Conservation (phyloP, 2,888 invertebrate species). For the Philonicus albiceps region DNA sequence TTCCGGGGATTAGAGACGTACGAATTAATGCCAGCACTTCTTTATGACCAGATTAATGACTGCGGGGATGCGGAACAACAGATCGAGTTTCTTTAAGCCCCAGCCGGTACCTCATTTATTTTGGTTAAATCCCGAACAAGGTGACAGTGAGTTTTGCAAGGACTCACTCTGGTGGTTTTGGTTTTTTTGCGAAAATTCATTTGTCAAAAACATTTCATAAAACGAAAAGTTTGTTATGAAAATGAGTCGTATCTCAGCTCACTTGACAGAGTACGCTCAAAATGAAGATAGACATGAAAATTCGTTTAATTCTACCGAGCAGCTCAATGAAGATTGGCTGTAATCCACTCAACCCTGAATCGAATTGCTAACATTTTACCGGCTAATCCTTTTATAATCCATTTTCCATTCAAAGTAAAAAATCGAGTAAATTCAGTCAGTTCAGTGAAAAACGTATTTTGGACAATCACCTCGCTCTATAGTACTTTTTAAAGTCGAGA, state of each 20-base stretch:
- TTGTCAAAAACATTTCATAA: neutral
- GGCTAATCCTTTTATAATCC: neutral
- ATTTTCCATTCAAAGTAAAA: neutral
- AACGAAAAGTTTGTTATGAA: neutral
- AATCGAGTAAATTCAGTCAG: neutral
- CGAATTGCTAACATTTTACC: neutral
- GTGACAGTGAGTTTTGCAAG: neutral
- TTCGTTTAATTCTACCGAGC: neutral
- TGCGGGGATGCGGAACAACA: neutral
- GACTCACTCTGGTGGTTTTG: neutral
- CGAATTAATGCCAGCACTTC: neutral
- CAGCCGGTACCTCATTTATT: neutral
- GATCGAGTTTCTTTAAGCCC: neutral
- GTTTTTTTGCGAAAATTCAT: neutral
- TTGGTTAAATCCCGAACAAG: constrained; percentile 52
- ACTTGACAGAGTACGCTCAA: neutral
- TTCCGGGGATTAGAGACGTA: constrained; percentile 1
- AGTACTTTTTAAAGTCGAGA: neutral
- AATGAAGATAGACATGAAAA: neutral
- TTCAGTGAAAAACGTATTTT: too few relatives aligned
- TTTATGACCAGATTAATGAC: constrained; percentile 10
- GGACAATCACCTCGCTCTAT: neutral
- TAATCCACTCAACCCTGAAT: neutral
- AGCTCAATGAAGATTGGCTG: neutral
- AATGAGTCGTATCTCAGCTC: neutral